A percentile compares a stretch with the other conserved stretches of the same genome.
phyloP scores from a whole-genome alignment of 1,140 invertebrate species.

The Colletes gigas region DNA sequence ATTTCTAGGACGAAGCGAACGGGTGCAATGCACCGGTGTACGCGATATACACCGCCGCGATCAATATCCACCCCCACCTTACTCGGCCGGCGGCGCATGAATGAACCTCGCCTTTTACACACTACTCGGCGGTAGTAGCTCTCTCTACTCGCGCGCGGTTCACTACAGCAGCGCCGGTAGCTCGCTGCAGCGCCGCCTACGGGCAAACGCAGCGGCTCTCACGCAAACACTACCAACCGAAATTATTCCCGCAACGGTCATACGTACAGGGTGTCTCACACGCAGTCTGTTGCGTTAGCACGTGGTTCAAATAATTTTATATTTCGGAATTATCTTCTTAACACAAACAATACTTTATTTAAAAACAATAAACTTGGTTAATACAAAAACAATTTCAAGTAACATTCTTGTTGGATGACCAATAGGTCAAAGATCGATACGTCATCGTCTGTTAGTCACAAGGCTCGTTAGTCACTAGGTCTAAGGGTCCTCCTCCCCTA shows the following conservation, averaged over 20 bases:
- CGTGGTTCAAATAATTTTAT: too few species aligned
- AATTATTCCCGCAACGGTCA: neutral
- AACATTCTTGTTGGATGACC: too few species aligned
- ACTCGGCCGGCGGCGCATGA: slow-evolving; percentile 77
- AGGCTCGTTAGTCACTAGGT: too few species aligned
- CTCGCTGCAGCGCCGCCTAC: neutral
- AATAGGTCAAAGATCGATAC: too few species aligned
- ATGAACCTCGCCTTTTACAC: slow-evolving; percentile 79
- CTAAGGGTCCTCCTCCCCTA: too few species aligned
- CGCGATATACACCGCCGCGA: slow-evolving; percentile 67
- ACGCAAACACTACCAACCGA: neutral
- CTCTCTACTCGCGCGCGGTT: slow-evolving; percentile 42
- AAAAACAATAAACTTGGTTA: too few species aligned
- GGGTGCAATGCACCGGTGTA: slow-evolving; percentile 65
- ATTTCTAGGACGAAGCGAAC: slow-evolving; percentile 60
- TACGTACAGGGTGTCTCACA: too few species aligned
- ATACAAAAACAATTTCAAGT: too few species aligned
- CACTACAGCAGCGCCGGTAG: slow-evolving; percentile 1
- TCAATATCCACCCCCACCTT: slow-evolving; percentile 79
- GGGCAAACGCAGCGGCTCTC: slow-evolving; percentile 25
- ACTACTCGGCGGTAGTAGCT: slow-evolving; percentile 64
- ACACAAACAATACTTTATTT: too few species aligned
- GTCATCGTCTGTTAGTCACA: too few species aligned
- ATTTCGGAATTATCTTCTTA: too few species aligned
- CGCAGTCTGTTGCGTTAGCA: too few species aligned